These are phyloP conservation scores for Labroides dimidiatus DNA, from an alignment of 2,797 vertebrate genomes.

Conservation along the genomic window DNA sequence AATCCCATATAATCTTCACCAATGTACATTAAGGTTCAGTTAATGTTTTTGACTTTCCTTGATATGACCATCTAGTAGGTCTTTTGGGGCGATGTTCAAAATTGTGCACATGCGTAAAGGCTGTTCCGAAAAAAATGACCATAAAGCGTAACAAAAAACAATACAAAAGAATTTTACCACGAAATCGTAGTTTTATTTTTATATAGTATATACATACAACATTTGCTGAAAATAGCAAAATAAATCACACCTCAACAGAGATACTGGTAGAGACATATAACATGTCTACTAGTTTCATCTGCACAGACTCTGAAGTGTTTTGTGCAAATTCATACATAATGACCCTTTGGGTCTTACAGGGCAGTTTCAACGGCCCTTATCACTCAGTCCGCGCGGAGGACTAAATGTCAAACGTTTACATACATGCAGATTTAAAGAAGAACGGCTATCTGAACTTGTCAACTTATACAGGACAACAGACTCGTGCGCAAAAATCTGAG, in stretches of 20 bases:
- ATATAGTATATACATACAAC: constrained; percentile 62
- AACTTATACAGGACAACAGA: constrained; percentile 73
- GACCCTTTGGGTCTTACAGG: constrained; percentile 87
- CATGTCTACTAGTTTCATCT: constrained; percentile 77
- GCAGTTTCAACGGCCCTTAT: constrained; percentile 81
- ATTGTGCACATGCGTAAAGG: constrained; percentile 3
- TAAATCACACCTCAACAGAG: constrained; percentile 73
- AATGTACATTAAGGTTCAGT: background rate
- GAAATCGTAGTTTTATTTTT: constrained; percentile 71
- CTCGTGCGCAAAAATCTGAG: constrained; percentile 71
- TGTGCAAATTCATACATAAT: constrained; percentile 80
- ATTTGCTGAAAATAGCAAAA: constrained; percentile 72
- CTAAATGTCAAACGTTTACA: constrained; percentile 80
- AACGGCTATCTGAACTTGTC: constrained; percentile 79
- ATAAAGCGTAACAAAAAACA: constrained; percentile 6
- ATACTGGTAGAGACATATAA: constrained; percentile 71
- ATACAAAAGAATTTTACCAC: constrained; percentile 45
- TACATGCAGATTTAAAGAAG: constrained; percentile 82
- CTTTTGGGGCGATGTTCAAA: too few species aligned
- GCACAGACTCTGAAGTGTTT: constrained; percentile 72
- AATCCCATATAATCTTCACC: too few species aligned
- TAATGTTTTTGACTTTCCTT: too few species aligned
- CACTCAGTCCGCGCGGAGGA: constrained; percentile 76
- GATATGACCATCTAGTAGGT: too few species aligned
- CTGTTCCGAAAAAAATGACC: constrained; percentile 4